Evolutionary conservation across 2,113 vertebrate species (phyloP), one percentile per base, ranked within the genome.

Genomic region (Salvelinus alpinus): DNA sequence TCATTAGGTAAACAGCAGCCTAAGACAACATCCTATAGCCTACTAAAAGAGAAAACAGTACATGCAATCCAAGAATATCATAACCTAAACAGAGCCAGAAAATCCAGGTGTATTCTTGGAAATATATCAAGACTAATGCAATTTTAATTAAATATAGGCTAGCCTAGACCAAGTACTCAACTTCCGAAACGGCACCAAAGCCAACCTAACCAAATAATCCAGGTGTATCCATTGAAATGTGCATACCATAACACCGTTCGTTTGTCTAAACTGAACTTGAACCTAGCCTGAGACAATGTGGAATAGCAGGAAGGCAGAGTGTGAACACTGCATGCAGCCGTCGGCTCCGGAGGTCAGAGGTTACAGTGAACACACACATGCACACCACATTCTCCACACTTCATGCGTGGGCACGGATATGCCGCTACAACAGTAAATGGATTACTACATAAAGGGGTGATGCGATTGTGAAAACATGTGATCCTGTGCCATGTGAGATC

Each of bases 241-340:
- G 51, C 51, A 72, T 78, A 65, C 38, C 20, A 65, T 74, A 70
- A 70, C 76, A 73, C 51, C 1, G 64, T 62, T 62, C 68, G 24
- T 54, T 38, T 13, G 64, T 54, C 78, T 73, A 67, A n/a, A 64
- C 70, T 64, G 64, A 75, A 80, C 73, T 75, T 68, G 83, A 83
- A 70, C 73, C 47, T 2, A 48, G 65, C 76, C 73, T 51, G 51
- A 78, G n/a, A 66, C 64, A 31, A 66, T 66, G 64, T 16, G 22
- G 64, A 25, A 64, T 25, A 64, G 62, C 62, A 9, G 24, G 14
- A 27, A 27, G 29, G 16, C 64, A 4, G 64, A 8, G 34, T 34
- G 31, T 18, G 64, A 77, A 89, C 78, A 87, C 85, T 79, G 74
- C 34, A 34, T 68, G 54, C 80, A 88, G 82, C 84, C 69, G 81